These are phyloP conservation scores for Bombus cullumanus DNA, from an alignment of 1,140 invertebrate genomes.

Conservation along the genomic window DNA sequence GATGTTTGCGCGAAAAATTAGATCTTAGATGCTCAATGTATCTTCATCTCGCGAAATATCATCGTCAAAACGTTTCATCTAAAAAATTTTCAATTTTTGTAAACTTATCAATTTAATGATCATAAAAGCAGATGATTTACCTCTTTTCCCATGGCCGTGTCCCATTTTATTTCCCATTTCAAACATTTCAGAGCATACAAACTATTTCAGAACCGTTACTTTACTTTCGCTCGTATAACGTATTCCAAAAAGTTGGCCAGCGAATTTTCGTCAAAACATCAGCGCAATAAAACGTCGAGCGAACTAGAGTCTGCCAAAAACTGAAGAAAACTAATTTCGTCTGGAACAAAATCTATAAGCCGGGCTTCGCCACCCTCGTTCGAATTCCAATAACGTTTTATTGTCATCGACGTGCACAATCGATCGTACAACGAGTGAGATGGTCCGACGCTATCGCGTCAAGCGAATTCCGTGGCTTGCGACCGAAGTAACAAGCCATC, in stretches of 20 bases:
- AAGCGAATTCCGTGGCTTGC: neutral
- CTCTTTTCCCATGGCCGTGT: neutral
- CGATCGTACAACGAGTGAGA: constrained; percentile 1
- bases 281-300: neutral
- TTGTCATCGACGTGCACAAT: constrained; percentile 14
- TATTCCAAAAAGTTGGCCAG: neutral
- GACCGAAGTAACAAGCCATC: neutral
- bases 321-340: constrained; percentile 28
- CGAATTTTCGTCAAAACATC: neutral
- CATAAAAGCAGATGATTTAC: too few species aligned
- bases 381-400: constrained; percentile 33
- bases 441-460: neutral
- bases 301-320: neutral
- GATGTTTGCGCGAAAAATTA: too few species aligned
- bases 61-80: too few species aligned
- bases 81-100: too few species aligned
- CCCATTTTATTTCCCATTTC: neutral
- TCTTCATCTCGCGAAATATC: neutral
- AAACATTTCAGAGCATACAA: neutral
- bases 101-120: too few species aligned
- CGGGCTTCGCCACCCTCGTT: neutral
- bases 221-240: neutral
- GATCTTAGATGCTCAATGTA: too few species aligned
- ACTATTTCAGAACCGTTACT: neutral
- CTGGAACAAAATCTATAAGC: constrained; percentile 23